Evolutionary conservation across 2,797 vertebrate species (phyloP).

Genomic region (Mustela erminea): DNA sequence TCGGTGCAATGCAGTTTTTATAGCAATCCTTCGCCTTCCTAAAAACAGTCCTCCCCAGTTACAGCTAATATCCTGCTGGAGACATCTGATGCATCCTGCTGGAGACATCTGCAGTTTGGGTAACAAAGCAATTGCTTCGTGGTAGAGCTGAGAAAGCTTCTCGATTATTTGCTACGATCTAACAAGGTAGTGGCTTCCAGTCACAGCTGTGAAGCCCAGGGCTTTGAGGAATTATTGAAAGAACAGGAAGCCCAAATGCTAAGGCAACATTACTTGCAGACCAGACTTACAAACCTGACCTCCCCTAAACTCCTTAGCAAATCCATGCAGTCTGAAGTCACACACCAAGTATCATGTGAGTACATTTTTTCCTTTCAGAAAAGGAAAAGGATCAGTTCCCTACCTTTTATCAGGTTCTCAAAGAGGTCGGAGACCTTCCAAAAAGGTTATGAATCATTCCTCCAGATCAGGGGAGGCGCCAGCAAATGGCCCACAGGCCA

Average conservation of each 20-base stretch:
- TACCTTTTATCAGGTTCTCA: conserved; percentile 24
- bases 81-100: neutral
- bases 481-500: neutral
- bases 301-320: neutral
- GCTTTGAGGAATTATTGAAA: neutral
- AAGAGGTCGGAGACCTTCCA: conserved; percentile 22
- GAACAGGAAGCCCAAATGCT: neutral
- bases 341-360: neutral
- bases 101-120: neutral
- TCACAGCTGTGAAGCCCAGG: neutral
- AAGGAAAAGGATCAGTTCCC: neutral
- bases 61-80: neutral
- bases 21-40: neutral
- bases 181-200: neutral
- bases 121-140: neutral
- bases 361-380: neutral
- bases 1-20: neutral
- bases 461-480: neutral
- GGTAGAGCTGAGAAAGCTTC: neutral
- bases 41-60: neutral
- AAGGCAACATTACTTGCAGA: neutral
- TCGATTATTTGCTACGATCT: neutral
- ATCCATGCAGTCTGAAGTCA: neutral
- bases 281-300: neutral
- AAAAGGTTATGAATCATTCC: neutral